These are phyloP conservation scores for Anas platyrhynchos DNA, from an alignment of 2,113 vertebrate genomes.

Conservation along the genomic window DNA sequence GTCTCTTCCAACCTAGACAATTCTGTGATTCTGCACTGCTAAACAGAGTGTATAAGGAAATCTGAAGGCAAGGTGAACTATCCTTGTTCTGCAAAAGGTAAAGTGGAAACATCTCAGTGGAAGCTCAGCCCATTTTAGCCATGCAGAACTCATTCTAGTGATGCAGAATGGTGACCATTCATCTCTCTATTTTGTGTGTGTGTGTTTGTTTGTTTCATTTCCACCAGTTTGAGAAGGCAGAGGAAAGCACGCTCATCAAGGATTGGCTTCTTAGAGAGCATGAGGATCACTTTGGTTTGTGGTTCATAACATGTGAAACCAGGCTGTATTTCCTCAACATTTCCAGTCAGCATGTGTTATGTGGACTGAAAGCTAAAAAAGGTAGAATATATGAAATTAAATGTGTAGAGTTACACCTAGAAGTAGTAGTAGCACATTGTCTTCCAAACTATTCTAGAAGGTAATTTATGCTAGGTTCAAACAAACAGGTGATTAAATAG, in stretches of 20 bases:
- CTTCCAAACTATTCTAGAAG: not conserved
- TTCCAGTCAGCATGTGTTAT: not conserved
- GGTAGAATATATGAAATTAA: not conserved
- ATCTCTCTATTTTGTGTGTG: not conserved
- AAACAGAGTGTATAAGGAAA: not conserved
- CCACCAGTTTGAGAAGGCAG: not conserved
- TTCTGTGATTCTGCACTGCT: not conserved
- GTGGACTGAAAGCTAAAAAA: not conserved
- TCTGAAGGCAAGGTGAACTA: not conserved
- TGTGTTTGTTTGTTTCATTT: not conserved
- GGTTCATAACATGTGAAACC: not conserved
- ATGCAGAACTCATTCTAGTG: too few species aligned
- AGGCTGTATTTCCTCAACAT: not conserved
- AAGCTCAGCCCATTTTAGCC: not conserved
- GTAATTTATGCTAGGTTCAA: constrained; percentile 23
- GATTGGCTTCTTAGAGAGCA: not conserved
- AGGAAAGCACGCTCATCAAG: not conserved
- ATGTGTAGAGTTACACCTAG: not conserved
- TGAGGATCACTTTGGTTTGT: not conserved
- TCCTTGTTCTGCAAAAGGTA: not conserved
- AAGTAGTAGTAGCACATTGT: not conserved
- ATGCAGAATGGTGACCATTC: not conserved
- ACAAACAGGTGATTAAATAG: constrained; percentile 52
- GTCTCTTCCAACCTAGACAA: too few species aligned
- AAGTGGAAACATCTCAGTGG: not conserved